Conservation (phyloP, 2,797 vertebrate species). For the Enteromius anoplus region DNA sequence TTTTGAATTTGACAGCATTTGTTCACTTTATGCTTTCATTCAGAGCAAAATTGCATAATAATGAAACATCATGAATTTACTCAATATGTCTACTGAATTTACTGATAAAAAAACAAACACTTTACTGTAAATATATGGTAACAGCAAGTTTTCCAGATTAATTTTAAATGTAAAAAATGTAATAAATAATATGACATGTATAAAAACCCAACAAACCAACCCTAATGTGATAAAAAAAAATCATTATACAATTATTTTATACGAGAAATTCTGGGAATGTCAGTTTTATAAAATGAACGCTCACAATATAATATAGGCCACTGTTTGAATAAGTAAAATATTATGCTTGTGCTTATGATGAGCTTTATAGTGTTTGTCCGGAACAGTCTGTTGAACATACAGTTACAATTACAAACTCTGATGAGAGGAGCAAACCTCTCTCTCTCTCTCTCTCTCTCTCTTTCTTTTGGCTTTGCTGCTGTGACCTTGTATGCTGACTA, state of each 20-base stretch:
- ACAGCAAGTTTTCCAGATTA: background rate
- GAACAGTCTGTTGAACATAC: slow-evolving; percentile 39
- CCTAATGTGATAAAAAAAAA: background rate
- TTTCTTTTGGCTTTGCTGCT: slow-evolving; percentile 28
- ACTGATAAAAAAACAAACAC: background rate
- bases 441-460: slow-evolving; percentile 15
- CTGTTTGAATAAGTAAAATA: slow-evolving; percentile 42
- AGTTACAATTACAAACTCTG: slow-evolving; percentile 41
- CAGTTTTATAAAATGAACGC: background rate
- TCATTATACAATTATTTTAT: background rate
- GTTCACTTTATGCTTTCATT: background rate
- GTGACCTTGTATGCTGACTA: slow-evolving; percentile 58
- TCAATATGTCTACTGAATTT: background rate
- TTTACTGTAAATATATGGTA: background rate
- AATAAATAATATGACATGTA: background rate
- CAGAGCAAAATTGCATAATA: background rate
- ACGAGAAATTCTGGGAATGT: background rate
- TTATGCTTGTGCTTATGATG: slow-evolving; percentile 24
- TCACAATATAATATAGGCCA: slow-evolving; percentile 26
- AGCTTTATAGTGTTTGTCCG: slow-evolving; percentile 42
- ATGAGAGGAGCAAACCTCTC: slow-evolving; percentile 33
- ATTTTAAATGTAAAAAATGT: background rate
- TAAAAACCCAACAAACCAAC: background rate
- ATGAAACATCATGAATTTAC: background rate
- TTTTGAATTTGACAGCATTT: background rate